Base-by-base conservation (phyloP, 1,140 invertebrate species). In the Phymorhynchus buccinoides region DNA sequence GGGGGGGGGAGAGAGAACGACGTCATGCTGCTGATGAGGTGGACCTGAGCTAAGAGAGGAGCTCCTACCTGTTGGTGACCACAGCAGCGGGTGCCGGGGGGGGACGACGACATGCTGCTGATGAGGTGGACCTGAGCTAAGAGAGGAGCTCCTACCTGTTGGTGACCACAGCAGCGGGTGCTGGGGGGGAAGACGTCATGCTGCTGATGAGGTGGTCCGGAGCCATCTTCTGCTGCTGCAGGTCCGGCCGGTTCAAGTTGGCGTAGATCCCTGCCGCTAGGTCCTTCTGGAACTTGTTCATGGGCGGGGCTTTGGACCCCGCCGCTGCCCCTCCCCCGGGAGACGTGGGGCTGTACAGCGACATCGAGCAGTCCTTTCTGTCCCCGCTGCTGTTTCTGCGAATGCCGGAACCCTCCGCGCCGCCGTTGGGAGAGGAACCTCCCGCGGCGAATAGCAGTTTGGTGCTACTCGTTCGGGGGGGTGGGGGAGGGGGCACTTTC, bases 401-500 rank as follows among this genome's bases (percentile, higher is more conserved):
- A 4, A 7, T n/a, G 35, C 22, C 32, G 37, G 73, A 66, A n/a
- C 18, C 27, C 62, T 66, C 73, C 14, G n/a, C 27, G 32, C 77
- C 75, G 39, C 75, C 75, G 41, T 78, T 78, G 44, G 44, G 7
- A 22, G 79, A 80, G 27, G 6, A n/a, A 35, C 32, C 35, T 14
- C 37, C 80, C 30, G 35, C 35, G 37, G 48, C 62, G 35, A 56
- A 62, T 42, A 44, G n/a, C 71, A 56, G 30, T 68, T 83, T 83
- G 18, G 81, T 80, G 77, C 88, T 88, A 32, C 88, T 85, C 52
- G 86, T 88, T 32, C 88, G 48, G n/a, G 88, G 88, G 7, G 88
- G 88, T 35, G 88, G 88, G 14, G 88, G 88, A 22, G 88, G 88
- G 6, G 88, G 88, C 16, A 87, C 84, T 85, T 89, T 89, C 80